Conservation (phyloP, 2,888 invertebrate species). For the Aphrophora alni region DNA sequence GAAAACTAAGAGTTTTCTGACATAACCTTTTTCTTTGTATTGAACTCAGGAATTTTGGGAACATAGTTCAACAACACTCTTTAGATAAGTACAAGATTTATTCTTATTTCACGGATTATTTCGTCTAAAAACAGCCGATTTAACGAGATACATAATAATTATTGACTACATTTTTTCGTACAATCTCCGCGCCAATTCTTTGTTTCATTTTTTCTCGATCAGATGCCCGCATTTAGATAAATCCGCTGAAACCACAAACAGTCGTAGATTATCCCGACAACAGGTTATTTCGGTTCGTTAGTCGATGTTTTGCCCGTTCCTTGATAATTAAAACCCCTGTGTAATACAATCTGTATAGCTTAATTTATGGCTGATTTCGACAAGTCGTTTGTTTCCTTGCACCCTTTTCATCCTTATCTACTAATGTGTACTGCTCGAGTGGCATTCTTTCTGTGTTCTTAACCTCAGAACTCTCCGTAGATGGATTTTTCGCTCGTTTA, state of each 20-base stretch:
- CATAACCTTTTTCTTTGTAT: no score
- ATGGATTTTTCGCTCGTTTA: no score
- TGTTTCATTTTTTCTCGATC: neutral
- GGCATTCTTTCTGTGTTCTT: neutral
- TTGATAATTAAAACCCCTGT: neutral
- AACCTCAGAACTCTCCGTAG: neutral
- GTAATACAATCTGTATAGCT: neutral
- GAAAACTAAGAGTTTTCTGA: no score
- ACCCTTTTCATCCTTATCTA: neutral
- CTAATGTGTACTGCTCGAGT: neutral
- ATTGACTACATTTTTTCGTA: no score
- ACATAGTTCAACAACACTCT: no score
- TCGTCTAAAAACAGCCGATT: no score
- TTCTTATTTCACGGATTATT: no score
- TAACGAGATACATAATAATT: no score
- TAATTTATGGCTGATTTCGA: neutral
- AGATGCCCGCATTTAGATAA: neutral
- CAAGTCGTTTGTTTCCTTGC: neutral
- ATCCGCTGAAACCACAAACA: neutral
- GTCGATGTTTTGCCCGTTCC: neutral
- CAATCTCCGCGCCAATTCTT: no score
- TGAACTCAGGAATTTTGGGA: no score
- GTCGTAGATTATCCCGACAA: neutral
- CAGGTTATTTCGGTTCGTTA: neutral
- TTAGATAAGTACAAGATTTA: no score